These are phyloP conservation scores for Meles meles DNA, from an alignment of 2,113 vertebrate genomes.

Conservation along the genomic window DNA sequence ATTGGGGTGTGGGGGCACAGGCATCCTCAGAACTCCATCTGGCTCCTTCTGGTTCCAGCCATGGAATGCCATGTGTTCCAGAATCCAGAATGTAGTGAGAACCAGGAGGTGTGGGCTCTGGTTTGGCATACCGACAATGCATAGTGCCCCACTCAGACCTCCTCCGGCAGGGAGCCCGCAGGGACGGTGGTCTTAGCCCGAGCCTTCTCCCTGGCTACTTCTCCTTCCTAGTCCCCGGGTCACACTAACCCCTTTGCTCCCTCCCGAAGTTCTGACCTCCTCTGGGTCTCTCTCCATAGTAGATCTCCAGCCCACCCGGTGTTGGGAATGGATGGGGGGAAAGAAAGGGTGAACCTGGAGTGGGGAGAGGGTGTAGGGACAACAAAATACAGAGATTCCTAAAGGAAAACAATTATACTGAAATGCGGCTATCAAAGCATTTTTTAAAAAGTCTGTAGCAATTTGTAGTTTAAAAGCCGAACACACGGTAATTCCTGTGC, in stretches of 20 bases:
- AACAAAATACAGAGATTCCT: neutral
- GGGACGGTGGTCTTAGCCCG: neutral
- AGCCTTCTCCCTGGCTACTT: accelerated
- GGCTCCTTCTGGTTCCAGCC: neutral
- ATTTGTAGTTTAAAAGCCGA: constrained; percentile 34
- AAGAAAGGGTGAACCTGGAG: neutral
- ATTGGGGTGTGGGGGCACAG: neutral
- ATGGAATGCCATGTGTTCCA: accelerated
- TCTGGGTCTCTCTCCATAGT: accelerated
- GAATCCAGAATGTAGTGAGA: neutral
- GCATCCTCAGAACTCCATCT: neutral
- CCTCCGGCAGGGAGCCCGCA: neutral
- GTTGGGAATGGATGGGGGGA: accelerated
- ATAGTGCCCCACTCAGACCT: no score
- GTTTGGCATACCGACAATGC: no score
- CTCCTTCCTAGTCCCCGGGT: neutral
- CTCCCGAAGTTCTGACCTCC: neutral
- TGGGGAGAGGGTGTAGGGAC: neutral
- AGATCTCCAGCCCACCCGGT: neutral
- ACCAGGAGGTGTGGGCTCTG: neutral
- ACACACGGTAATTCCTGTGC: neutral
- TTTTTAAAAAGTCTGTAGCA: neutral
- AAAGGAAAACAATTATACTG: neutral
- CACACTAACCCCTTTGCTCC: accelerated
- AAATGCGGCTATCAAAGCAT: neutral